A percentile compares a stretch with the other conserved stretches of the same genome.
phyloP scores from a whole-genome alignment of 1,140 invertebrate species.

The Reticulitermes speratus region DNA sequence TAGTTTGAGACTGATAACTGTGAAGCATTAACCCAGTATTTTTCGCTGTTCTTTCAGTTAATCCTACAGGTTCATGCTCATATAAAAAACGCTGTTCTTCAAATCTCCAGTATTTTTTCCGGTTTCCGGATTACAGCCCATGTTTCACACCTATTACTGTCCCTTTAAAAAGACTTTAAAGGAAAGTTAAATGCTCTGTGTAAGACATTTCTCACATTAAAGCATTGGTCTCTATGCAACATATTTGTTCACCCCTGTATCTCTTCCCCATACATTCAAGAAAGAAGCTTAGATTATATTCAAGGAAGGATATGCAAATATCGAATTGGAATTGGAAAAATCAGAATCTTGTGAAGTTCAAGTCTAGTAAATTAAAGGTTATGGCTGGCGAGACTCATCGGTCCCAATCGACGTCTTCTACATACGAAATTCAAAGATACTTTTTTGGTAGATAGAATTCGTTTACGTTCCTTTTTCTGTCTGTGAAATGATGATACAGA shows the following conservation, averaged over 20 bases:
- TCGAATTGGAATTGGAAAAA: background rate
- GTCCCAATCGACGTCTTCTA: background rate
- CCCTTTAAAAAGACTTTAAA: too few species aligned
- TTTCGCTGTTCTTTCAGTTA: too few species aligned
- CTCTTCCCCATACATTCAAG: background rate
- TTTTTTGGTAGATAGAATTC: background rate
- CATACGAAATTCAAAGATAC: background rate
- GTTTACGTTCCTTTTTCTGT: background rate
- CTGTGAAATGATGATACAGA: background rate
- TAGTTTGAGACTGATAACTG: too few species aligned
- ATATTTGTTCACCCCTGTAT: background rate
- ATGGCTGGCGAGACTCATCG: background rate
- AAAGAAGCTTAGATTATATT: background rate
- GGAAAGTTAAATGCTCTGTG: too few species aligned
- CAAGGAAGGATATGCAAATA: background rate
- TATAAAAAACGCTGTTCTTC: too few species aligned
- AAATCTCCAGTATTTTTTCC: too few species aligned
- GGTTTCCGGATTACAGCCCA: too few species aligned
- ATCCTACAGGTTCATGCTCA: too few species aligned
- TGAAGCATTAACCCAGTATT: too few species aligned
- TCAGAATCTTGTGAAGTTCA: background rate
- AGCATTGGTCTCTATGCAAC: too few species aligned
- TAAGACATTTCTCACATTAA: too few species aligned
- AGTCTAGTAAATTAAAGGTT: constrained; percentile 4
- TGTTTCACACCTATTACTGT: too few species aligned